phyloP scores from a whole-genome alignment of 2,888 invertebrate species.

The Xestoiulus laeticollis region DNA sequence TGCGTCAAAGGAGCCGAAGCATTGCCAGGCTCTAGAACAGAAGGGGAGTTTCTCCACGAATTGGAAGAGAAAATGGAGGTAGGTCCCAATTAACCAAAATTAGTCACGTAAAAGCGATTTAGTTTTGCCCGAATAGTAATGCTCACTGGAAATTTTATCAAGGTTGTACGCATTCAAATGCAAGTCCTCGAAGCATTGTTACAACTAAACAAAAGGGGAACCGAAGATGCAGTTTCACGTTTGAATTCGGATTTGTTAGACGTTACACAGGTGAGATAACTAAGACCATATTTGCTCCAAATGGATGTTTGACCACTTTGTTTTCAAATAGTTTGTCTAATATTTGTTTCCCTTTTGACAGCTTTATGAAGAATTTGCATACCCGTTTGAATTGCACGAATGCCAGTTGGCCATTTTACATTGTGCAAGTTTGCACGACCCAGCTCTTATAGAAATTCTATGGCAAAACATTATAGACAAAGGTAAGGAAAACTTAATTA shows the following conservation, averaged over 20 bases:
- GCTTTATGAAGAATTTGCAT: slow-evolving; percentile 87
- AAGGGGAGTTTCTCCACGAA: slow-evolving; percentile 82
- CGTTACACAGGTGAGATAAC: slow-evolving; percentile 77
- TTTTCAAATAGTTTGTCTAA: background rate
- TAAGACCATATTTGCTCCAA: background rate
- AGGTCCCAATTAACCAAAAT: slow-evolving; percentile 78
- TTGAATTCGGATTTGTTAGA: slow-evolving; percentile 85
- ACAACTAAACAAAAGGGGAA: slow-evolving; percentile 64
- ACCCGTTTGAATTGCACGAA: slow-evolving; percentile 88
- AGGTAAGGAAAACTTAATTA: slow-evolving; percentile 58
- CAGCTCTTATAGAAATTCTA: slow-evolving; percentile 84
- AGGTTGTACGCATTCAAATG: slow-evolving; percentile 66
- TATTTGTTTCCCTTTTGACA: slow-evolving; percentile 67
- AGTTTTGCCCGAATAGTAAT: too few relatives aligned
- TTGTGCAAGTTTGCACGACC: slow-evolving; percentile 92
- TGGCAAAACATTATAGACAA: slow-evolving; percentile 82
- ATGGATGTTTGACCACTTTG: background rate
- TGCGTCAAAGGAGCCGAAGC: slow-evolving; percentile 85
- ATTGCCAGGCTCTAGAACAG: slow-evolving; percentile 70
- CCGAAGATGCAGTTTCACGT: slow-evolving; percentile 71
- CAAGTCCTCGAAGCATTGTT: slow-evolving; percentile 75
- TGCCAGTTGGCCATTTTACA: slow-evolving; percentile 94
- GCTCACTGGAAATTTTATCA: slow-evolving; percentile 38
- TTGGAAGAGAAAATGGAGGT: slow-evolving; percentile 94
- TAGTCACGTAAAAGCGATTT: slow-evolving; percentile 35